Base-by-base conservation (phyloP, 2,113 vertebrate genomes). In the Ceyx melanurus region DNA sequence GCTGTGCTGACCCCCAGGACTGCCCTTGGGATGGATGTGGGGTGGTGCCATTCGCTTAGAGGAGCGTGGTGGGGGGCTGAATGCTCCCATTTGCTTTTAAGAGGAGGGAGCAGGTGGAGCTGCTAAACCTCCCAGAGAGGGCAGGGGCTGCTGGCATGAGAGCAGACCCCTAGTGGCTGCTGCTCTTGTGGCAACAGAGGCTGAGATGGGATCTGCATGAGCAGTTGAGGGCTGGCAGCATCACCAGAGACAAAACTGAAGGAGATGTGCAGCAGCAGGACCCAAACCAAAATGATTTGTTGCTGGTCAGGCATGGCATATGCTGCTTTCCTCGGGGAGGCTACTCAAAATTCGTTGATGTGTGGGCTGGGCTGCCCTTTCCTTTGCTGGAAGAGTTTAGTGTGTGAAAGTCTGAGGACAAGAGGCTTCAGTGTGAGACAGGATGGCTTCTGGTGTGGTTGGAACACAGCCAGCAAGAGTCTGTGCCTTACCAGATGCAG, bases 41-140 rank as follows among this genome's bases (percentile, higher is more conserved):
- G 42, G 13, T 0, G 1, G 1, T 72, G 40, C 57, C 40, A 6
- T 62, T 50, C 0, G 0, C 40, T 19, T 35, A 18, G 1, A 53
- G 61, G 45, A 65, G 15, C 0, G 0, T 33, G 37, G 11, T 3
- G 6, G 4, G 31, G 18, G 81, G n/a, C 43, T 76, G 65, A 45
- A 43, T 0, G 1, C 19, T 83, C 17, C 3, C 0, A 3, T 6
- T 48, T 11, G 31, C 15, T 64, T 54, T 25, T 23, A 76, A 46
- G 18, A 78, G 62, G 35, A 60, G 20, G 8, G 66, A 89, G 40
- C 70, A 67, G 20, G 11, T 67, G 61, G 26, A 68, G 26, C 14
- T 83, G 53, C 61, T 71, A 29, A 16, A 66, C 2, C 17, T 75
- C 17, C 21, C 29, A 21, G 62, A 31, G 42, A 57, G 15, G 33